These are phyloP conservation scores for Dendrolimus houi DNA, from an alignment of 2,888 invertebrate genomes.

Conservation along the genomic window DNA sequence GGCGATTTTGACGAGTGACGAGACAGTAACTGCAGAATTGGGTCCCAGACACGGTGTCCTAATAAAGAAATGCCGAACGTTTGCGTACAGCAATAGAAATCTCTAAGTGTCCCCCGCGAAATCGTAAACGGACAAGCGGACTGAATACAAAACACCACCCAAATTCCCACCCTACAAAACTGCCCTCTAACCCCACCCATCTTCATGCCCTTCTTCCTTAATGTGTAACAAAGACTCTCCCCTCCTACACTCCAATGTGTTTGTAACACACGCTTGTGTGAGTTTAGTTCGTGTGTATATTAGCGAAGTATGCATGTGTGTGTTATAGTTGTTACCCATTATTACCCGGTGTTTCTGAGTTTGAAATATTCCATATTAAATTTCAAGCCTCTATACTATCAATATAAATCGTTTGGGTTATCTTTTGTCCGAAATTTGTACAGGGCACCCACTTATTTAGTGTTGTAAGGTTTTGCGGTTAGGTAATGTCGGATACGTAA, in stretches of 20 bases:
- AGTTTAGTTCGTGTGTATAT: conserved; percentile 37
- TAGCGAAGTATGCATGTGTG: conserved; percentile 13
- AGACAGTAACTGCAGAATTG: no score
- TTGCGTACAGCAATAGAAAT: conserved; percentile 57
- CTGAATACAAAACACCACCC: conserved; percentile 67
- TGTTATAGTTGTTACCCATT: conserved; percentile 11
- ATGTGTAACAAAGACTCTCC: conserved; percentile 74
- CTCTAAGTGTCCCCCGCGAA: conserved; percentile 70
- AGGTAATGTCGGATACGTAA: no score
- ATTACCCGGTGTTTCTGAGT: conserved; percentile 26
- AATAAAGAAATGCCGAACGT: conserved; percentile 67
- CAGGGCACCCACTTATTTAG: background rate
- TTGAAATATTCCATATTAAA: conserved; percentile 73
- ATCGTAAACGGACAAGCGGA: conserved; percentile 66
- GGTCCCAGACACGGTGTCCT: conserved; percentile 20
- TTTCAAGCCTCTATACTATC: conserved; percentile 70
- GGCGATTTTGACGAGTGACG: no score
- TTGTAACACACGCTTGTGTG: conserved; percentile 49
- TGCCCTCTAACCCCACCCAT: conserved; percentile 30
- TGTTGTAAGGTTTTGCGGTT: background rate
- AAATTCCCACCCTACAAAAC: conserved; percentile 28
- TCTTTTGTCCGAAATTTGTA: conserved; percentile 47
- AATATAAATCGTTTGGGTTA: conserved; percentile 56
- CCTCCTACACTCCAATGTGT: conserved; percentile 65
- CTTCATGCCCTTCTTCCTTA: conserved; percentile 72